Conservation (phyloP, 1,140 invertebrate species). For the Amyelois transitella region DNA sequence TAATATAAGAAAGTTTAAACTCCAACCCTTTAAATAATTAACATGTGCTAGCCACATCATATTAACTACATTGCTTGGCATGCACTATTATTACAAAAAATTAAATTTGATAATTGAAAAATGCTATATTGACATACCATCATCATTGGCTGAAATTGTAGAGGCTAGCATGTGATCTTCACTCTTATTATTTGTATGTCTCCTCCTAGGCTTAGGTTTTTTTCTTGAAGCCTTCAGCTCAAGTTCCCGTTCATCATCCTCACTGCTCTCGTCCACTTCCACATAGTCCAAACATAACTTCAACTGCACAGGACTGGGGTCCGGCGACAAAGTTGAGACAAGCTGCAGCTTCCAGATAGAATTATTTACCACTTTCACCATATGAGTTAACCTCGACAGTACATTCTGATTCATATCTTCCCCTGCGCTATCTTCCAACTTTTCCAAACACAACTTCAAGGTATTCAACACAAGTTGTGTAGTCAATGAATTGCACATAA, state of each 20-base stretch:
- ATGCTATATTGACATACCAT: slow-evolving; percentile 36
- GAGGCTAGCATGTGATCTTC: slow-evolving; percentile 63
- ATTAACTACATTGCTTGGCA: too few relatives aligned
- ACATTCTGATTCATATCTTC: slow-evolving; percentile 30
- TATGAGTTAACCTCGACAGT: slow-evolving; percentile 35
- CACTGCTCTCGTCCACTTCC: slow-evolving; percentile 62
- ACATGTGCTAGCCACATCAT: too few relatives aligned
- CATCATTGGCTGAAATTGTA: slow-evolving; percentile 53
- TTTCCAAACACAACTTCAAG: slow-evolving; percentile 63
- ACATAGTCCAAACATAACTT: slow-evolving; percentile 66
- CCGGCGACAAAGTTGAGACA: slow-evolving; percentile 63
- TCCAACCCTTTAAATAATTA: too few relatives aligned
- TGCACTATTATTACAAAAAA: too few relatives aligned
- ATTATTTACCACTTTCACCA: slow-evolving; percentile 60
- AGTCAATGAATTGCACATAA: slow-evolving; percentile 62
- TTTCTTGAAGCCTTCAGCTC: slow-evolving; percentile 43
- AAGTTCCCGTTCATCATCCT: slow-evolving; percentile 54
- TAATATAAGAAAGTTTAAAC: slow-evolving; percentile 2
- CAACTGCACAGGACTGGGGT: slow-evolving; percentile 45
- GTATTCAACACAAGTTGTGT: slow-evolving; percentile 63
- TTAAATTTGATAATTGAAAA: too few relatives aligned
- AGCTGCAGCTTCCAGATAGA: slow-evolving; percentile 69
- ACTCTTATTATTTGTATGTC: slow-evolving; percentile 48
- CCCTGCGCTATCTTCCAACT: slow-evolving; percentile 34
- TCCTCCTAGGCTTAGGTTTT: slow-evolving; percentile 53